These are phyloP conservation scores for Lymantria dispar DNA, from an alignment of 2,888 invertebrate genomes.

Conservation along the genomic window DNA sequence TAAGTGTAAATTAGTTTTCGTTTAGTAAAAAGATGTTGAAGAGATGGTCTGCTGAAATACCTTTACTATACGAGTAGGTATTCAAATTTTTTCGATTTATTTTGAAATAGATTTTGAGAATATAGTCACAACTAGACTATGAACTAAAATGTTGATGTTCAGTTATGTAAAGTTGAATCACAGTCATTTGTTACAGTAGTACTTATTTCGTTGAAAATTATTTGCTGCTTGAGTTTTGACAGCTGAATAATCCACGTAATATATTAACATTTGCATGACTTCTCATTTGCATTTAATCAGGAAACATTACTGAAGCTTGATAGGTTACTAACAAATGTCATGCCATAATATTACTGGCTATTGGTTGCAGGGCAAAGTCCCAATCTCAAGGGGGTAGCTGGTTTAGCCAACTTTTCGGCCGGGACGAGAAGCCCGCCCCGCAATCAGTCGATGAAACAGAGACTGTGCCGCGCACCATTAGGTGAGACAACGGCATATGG, in stretches of 20 bases:
- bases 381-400: conserved; percentile 77
- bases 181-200: background rate
- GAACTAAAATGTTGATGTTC: too few species aligned
- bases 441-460: conserved; percentile 55
- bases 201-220: background rate
- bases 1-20: too few species aligned
- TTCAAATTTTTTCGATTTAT: too few species aligned
- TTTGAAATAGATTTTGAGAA: too few species aligned
- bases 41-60: too few species aligned
- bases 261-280: conserved; percentile 12
- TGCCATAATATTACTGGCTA: conserved; percentile 50
- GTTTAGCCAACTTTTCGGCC: conserved; percentile 84
- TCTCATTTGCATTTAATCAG: conserved; percentile 1
- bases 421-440: conserved; percentile 56
- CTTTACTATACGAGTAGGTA: too few species aligned
- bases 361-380: conserved; percentile 78
- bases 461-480: conserved; percentile 70
- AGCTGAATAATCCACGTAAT: conserved; percentile 14
- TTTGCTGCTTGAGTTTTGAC: conserved; percentile 32
- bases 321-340: conserved; percentile 24
- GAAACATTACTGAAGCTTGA: conserved; percentile 3
- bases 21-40: too few species aligned
- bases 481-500: conserved; percentile 58
- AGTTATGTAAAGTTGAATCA: background rate
- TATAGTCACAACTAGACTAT: too few species aligned